These are phyloP conservation scores for Drosophila cardini DNA, from an alignment of 1,140 invertebrate genomes.

Conservation along the genomic window DNA sequence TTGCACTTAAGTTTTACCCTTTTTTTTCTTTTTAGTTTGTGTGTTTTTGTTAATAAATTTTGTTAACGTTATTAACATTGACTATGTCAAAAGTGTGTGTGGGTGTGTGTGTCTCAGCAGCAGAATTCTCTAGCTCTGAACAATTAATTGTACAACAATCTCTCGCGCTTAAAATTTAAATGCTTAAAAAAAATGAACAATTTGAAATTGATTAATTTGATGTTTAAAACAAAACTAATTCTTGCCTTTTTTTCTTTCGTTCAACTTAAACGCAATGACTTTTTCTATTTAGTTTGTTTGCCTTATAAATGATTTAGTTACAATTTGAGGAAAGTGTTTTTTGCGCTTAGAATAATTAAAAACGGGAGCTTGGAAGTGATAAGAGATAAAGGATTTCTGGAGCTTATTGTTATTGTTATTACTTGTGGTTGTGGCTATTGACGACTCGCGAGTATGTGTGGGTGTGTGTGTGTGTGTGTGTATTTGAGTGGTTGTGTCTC, in stretches of 20 bases:
- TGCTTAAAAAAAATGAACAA: conserved; percentile 70
- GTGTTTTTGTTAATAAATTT: conserved; percentile 6
- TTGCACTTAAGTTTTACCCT: background rate
- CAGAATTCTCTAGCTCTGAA: conserved; percentile 39
- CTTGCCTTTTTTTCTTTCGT: conserved; percentile 36
- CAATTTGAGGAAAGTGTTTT: conserved; percentile 37
- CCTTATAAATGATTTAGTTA: conserved; percentile 52
- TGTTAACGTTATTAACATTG: conserved; percentile 33
- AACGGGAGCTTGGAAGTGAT: background rate
- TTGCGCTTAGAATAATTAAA: conserved; percentile 46
- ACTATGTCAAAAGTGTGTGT: conserved; percentile 59
- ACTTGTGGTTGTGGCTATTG: conserved; percentile 45
- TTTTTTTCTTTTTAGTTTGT: background rate
- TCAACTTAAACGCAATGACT: conserved; percentile 77
- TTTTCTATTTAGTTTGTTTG: conserved; percentile 38
- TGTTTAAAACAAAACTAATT: conserved; percentile 38
- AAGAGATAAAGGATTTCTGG: conserved; percentile 35
- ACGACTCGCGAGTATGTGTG: conserved; percentile 35
- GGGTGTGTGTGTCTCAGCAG: conserved; percentile 26
- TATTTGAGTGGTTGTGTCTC: conserved; percentile 20
- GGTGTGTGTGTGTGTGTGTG: conserved; percentile 28
- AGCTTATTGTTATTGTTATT: conserved; percentile 34
- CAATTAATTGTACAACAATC: conserved; percentile 63
- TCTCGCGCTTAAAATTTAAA: conserved; percentile 62
- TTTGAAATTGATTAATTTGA: conserved; percentile 57